A percentile compares a stretch with the other conserved stretches of the same genome.
phyloP scores from a whole-genome alignment of 2,888 invertebrate genomes.

The Drepana falcataria region DNA sequence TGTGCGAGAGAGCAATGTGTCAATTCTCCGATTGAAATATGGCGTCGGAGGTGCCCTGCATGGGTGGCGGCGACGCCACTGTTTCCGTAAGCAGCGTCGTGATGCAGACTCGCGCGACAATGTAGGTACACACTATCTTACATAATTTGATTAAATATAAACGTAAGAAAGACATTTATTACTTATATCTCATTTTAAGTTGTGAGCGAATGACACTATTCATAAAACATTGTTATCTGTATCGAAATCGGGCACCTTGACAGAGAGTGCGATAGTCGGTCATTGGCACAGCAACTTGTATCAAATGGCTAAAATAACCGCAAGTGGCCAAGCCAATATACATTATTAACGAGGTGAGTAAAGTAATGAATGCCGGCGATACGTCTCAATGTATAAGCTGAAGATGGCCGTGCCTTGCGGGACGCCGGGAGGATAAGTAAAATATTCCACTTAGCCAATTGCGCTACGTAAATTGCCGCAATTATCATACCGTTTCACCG shows the following conservation, averaged over 20 bases:
- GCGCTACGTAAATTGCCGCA: slow-evolving; percentile 52
- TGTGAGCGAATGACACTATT: slow-evolving; percentile 26
- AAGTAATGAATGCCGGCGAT: slow-evolving; percentile 57
- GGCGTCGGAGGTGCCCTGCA: slow-evolving; percentile 45
- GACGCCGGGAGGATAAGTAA: slow-evolving; percentile 63
- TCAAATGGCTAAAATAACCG: slow-evolving; percentile 4
- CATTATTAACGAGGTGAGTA: slow-evolving; percentile 33
- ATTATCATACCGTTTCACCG: slow-evolving; percentile 54
- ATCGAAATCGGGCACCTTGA: slow-evolving; percentile 35
- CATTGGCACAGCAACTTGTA: slow-evolving; percentile 1
- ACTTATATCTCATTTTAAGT: slow-evolving; percentile 30
- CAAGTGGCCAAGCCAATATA: slow-evolving; percentile 14
- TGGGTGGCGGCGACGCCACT: slow-evolving; percentile 79
- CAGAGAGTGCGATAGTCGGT: slow-evolving; percentile 21
- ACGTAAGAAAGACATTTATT: too few species aligned
- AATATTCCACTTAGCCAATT: slow-evolving; percentile 69
- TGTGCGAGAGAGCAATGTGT: slow-evolving; percentile 64
- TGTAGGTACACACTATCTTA: slow-evolving; percentile 13
- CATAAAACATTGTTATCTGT: slow-evolving; percentile 21
- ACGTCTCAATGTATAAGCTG: slow-evolving; percentile 58
- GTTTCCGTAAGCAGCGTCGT: slow-evolving; percentile 75
- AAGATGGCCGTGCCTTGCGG: slow-evolving; percentile 58
- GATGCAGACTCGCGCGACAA: slow-evolving; percentile 27
- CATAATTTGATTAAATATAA: slow-evolving; percentile 11
- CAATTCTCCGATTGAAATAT: slow-evolving; percentile 75